Evolutionary conservation across 2,888 invertebrate species (phyloP).

Genomic region (Rhaphigaster nebulosa): DNA sequence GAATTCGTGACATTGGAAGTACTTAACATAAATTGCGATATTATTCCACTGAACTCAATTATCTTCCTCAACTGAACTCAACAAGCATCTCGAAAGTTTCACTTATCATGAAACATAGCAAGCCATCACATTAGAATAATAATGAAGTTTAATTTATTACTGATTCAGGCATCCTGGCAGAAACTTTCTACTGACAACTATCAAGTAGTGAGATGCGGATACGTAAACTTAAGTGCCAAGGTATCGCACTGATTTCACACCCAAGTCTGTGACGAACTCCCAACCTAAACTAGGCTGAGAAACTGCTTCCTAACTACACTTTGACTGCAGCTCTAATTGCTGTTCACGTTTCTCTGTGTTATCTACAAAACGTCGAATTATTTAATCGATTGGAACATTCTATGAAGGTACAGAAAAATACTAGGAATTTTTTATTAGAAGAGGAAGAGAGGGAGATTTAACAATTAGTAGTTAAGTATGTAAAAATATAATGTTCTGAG

Average conservation of each 20-base stretch:
- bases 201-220: background rate
- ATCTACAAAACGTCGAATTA: background rate
- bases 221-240: background rate
- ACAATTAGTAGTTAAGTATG: no score
- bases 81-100: background rate
- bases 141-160: background rate
- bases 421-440: no score
- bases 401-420: no score
- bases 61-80: background rate
- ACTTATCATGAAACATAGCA: background rate
- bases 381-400: background rate
- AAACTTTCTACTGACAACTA: background rate
- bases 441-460: no score
- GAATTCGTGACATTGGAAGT: background rate
- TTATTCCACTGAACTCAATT: background rate
- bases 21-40: background rate
- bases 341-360: background rate
- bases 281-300: background rate
- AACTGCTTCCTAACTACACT: slow-evolving; percentile 1
- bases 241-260: background rate
- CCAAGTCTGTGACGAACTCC: background rate
- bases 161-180: background rate
- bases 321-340: background rate
- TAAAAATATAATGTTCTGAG: no score
- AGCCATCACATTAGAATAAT: background rate